These are phyloP conservation scores for Scopus umbretta DNA, from an alignment of 2,113 vertebrate species.

Conservation along the genomic window DNA sequence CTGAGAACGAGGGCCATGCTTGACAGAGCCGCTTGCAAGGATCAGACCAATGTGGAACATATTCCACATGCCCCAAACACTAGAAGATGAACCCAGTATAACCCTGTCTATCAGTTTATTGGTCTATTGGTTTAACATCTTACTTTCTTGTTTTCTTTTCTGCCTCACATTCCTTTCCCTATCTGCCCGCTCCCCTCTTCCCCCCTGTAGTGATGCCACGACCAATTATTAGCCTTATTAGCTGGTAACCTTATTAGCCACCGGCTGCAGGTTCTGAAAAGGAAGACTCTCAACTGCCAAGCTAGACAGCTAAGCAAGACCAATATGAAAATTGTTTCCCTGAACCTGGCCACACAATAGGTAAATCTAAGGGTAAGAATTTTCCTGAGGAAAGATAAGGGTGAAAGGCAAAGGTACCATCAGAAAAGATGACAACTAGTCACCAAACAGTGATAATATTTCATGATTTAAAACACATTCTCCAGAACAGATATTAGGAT, in stretches of 20 bases:
- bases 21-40: neutral
- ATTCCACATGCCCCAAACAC: neutral
- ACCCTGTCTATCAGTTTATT: neutral
- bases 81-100: neutral
- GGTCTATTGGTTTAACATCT: neutral
- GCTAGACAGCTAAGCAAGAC: neutral
- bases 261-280: neutral
- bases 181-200: no score
- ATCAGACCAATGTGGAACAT: neutral
- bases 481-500: neutral
- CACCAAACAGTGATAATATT: neutral
- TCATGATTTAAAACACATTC: neutral
- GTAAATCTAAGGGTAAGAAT: neutral
- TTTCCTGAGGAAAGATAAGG: accelerated
- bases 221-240: neutral
- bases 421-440: neutral
- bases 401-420: neutral
- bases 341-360: neutral
- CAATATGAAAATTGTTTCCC: neutral
- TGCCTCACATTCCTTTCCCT: neutral
- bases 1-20: neutral
- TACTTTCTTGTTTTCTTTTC: neutral
- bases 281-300: neutral
- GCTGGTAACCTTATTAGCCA: neutral
- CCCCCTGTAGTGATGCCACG: neutral